Percentiles rank a stretch among this genome's conserved stretches.
phyloP scores from a whole-genome alignment of 2,113 vertebrate species.

The Laticauda colubrina region DNA sequence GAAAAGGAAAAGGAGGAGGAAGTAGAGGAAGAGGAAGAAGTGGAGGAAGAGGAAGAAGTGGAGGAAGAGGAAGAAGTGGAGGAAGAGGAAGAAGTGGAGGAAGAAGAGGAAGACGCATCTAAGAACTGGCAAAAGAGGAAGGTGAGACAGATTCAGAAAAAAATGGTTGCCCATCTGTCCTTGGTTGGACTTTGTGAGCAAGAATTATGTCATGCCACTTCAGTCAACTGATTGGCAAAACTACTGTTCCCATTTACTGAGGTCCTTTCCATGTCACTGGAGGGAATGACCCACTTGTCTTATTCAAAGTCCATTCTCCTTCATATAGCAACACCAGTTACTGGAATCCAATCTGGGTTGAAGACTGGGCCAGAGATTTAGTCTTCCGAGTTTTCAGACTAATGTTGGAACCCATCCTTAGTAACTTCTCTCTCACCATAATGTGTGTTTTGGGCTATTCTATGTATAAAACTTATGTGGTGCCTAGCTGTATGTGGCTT shows the following conservation, averaged over 20 bases:
- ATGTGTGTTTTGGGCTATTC: not conserved
- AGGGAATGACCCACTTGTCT: not conserved
- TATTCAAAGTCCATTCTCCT: not conserved
- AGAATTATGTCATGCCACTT: not conserved
- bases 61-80: conserved; percentile 13
- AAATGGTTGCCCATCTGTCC: not conserved
- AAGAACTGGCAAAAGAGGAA: conserved; percentile 25
- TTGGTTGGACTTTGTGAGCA: not conserved
- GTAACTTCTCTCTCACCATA: not conserved
- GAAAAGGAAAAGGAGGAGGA: conserved; percentile 19
- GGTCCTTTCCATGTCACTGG: not conserved
- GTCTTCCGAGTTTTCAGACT: not conserved
- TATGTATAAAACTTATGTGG: not conserved
- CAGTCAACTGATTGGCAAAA: not conserved
- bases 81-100: not conserved
- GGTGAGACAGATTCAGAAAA: conserved; percentile 31
- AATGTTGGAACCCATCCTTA: not conserved
- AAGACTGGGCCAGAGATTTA: not conserved
- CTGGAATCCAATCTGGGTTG: not conserved
- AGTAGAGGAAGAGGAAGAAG: conserved; percentile 23
- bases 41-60: not conserved
- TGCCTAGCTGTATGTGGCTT: not conserved
- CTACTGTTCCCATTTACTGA: not conserved
- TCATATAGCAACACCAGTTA: not conserved
- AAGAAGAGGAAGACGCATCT: not conserved